A percentile compares a stretch with the other conserved stretches of the same genome.
These are phyloP conservation scores for Papilio machaon DNA, from an alignment of 1,140 invertebrate genomes.

Conservation along the genomic window DNA sequence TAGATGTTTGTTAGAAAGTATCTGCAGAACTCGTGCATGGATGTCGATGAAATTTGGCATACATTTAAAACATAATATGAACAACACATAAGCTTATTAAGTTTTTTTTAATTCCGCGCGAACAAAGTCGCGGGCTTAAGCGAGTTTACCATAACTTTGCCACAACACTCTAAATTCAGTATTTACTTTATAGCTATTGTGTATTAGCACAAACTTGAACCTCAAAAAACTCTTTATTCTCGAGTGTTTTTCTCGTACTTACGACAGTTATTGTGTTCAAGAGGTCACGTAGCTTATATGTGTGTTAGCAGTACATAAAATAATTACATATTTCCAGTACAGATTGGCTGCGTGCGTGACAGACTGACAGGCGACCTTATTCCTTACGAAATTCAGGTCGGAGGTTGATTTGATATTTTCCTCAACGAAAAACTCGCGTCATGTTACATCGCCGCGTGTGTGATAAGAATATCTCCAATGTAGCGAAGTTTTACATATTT, in stretches of 20 bases:
- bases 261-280: not conserved
- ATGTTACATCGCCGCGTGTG: not conserved
- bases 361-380: slow-evolving; percentile 5
- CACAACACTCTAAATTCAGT: too few species aligned
- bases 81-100: too few species aligned
- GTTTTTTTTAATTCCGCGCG: too few species aligned
- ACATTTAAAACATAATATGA: too few species aligned
- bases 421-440: slow-evolving; percentile 5
- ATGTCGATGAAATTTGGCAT: too few species aligned
- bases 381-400: slow-evolving; percentile 10
- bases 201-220: too few species aligned
- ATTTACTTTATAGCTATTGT: too few species aligned
- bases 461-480: not conserved
- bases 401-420: not conserved
- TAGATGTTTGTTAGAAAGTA: too few species aligned
- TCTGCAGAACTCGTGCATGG: too few species aligned
- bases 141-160: too few species aligned
- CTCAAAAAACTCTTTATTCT: too few species aligned
- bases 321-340: not conserved
- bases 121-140: too few species aligned
- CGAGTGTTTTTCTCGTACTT: not conserved
- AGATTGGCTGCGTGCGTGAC: not conserved
- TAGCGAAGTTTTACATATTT: not conserved
- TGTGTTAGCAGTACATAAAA: not conserved
- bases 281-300: not conserved